A percentile compares a stretch with the other conserved stretches of the same genome.
Conservation (phyloP, 2,797 vertebrate species). For the Pelodytes ibericus region DNA sequence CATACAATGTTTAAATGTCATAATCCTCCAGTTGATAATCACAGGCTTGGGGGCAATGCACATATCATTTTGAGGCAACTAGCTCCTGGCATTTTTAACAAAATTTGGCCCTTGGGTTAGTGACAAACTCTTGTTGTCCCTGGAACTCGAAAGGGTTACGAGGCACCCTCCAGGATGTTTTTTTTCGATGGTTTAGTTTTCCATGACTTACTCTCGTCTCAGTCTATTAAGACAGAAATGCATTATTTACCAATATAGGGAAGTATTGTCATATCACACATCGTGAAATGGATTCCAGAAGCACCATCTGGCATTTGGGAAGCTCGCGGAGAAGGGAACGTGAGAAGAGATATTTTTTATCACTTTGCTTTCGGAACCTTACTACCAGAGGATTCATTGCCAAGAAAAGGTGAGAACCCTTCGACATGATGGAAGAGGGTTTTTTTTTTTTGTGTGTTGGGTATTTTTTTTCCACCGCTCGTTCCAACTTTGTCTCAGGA, state of each 20-base stretch:
- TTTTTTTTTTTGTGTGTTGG: conserved; percentile 8
- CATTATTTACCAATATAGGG: conserved; percentile 86
- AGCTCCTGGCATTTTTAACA: too few relatives aligned
- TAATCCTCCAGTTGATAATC: too few relatives aligned
- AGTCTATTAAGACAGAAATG: conserved; percentile 66
- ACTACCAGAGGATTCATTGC: conserved; percentile 88
- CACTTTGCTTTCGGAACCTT: conserved; percentile 89
- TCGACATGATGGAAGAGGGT: conserved; percentile 76
- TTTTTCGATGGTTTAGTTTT: conserved; percentile 34
- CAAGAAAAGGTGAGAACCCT: conserved; percentile 96
- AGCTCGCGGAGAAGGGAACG: conserved; percentile 82
- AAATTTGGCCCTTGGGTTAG: too few relatives aligned
- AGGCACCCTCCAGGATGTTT: background rate
- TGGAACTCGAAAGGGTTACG: background rate
- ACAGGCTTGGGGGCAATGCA: too few relatives aligned
- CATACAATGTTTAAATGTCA: too few relatives aligned
- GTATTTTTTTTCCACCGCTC: conserved; percentile 55
- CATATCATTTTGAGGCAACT: too few relatives aligned
- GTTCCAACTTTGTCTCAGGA: conserved; percentile 36
- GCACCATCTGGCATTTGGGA: conserved; percentile 94
- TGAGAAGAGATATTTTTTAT: conserved; percentile 87
- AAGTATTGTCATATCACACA: conserved; percentile 87
- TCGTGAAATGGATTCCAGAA: conserved; percentile 92
- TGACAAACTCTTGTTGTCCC: too few relatives aligned
- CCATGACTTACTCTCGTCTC: conserved; percentile 20